Evolutionary conservation across 2,888 invertebrate species (phyloP).

Genomic region (Cheiracanthium punctorium): DNA sequence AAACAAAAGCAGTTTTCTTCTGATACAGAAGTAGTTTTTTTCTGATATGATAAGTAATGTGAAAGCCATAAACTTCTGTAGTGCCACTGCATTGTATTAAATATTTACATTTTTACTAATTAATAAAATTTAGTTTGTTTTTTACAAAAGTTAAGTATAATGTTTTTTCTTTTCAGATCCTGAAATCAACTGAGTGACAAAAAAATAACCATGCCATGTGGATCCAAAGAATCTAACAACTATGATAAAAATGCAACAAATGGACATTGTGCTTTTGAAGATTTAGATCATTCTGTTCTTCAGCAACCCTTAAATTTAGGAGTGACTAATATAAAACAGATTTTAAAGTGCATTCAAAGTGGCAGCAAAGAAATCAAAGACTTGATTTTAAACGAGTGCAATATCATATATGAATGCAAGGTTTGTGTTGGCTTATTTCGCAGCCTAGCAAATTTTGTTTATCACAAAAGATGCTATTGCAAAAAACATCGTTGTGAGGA

Average conservation of each 20-base stretch:
- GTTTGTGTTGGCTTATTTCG: constrained; percentile 90
- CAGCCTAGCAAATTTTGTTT: constrained; percentile 89
- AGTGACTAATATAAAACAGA: constrained; percentile 83
- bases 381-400: constrained; percentile 88
- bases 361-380: constrained; percentile 85
- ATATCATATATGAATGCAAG: constrained; percentile 91
- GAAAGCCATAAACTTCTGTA: too few species aligned
- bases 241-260: not conserved
- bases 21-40: too few species aligned
- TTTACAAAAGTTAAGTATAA: too few species aligned
- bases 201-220: not conserved
- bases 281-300: constrained; percentile 77
- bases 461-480: constrained; percentile 91
- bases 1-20: too few species aligned
- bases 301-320: constrained; percentile 83
- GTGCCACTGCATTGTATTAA: too few species aligned
- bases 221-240: not conserved
- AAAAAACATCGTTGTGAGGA: constrained; percentile 74
- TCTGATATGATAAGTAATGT: too few species aligned
- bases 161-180: too few species aligned
- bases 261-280: constrained; percentile 54
- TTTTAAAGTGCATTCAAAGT: constrained; percentile 83
- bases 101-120: too few species aligned
- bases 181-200: too few species aligned
- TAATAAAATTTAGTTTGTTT: too few species aligned